phyloP scores from a whole-genome alignment of 1,140 invertebrate species.

The Lucilia cuprina region DNA sequence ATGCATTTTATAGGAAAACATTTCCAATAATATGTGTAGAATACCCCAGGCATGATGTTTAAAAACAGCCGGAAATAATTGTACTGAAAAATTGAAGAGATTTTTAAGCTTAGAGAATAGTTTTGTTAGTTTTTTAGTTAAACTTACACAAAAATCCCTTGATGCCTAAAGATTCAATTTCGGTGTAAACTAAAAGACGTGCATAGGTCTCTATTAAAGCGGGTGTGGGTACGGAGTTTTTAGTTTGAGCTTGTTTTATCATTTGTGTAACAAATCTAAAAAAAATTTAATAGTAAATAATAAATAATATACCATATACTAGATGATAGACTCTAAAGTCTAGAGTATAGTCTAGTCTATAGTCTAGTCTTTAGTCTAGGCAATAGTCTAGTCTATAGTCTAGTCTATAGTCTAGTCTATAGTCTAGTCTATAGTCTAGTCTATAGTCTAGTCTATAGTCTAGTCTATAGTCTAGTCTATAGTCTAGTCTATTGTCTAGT shows the following conservation, averaged over 20 bases:
- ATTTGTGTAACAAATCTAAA: constrained; percentile 58
- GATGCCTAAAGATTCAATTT: constrained; percentile 95
- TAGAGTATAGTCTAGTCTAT: too few relatives aligned
- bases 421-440: too few relatives aligned
- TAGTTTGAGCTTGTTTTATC: constrained; percentile 69
- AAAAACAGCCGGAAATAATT: constrained; percentile 87
- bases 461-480: too few relatives aligned
- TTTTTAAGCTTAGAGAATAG: too few relatives aligned
- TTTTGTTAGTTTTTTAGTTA: background rate
- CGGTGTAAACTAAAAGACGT: constrained; percentile 90
- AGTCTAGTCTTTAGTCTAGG: too few relatives aligned
- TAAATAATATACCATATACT: background rate
- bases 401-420: too few relatives aligned
- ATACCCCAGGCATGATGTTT: constrained; percentile 94
- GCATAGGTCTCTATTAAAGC: constrained; percentile 95
- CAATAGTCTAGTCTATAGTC: too few relatives aligned
- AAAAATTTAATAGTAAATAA: background rate
- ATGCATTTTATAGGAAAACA: constrained; percentile 95
- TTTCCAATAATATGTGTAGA: constrained; percentile 91
- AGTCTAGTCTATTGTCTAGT: too few relatives aligned
- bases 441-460: too few relatives aligned
- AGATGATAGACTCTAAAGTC: background rate
- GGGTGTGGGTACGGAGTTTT: constrained; percentile 82
- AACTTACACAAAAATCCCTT: constrained; percentile 93
- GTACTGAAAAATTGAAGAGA: constrained; percentile 66